A percentile compares a stretch with the other conserved stretches of the same genome.
Conservation (phyloP, 1,140 invertebrate genomes). For the Brachionus asplanchnoidis region DNA sequence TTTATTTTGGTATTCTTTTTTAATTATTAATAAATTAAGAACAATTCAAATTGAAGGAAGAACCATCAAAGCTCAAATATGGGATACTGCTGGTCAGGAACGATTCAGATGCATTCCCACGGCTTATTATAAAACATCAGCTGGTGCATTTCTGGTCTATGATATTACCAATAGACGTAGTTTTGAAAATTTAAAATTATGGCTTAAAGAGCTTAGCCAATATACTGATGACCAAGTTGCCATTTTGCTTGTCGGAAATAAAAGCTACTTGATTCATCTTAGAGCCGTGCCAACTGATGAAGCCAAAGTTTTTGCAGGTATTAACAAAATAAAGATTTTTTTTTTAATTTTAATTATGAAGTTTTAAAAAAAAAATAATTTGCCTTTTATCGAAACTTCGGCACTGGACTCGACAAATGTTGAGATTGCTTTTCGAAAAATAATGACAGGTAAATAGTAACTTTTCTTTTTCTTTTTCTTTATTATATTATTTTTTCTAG, state of each 20-base stretch:
- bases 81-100: slow-evolving; percentile 91
- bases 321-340: slow-evolving; percentile 10
- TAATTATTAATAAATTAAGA: slow-evolving; percentile 42
- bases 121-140: slow-evolving; percentile 89
- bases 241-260: slow-evolving; percentile 81
- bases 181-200: slow-evolving; percentile 95
- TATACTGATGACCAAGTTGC: slow-evolving; percentile 97
- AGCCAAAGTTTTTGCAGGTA: slow-evolving; percentile 39
- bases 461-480: no score
- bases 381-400: slow-evolving; percentile 98
- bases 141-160: slow-evolving; percentile 82
- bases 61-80: slow-evolving; percentile 94
- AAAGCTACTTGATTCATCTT: slow-evolving; percentile 41
- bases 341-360: neutral
- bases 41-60: slow-evolving; percentile 77
- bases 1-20: slow-evolving; percentile 51
- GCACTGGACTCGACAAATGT: slow-evolving; percentile 99
- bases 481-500: neutral
- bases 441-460: slow-evolving; percentile 64
- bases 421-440: slow-evolving; percentile 99
- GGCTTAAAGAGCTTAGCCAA: slow-evolving; percentile 97
- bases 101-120: slow-evolving; percentile 81
- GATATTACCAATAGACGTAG: slow-evolving; percentile 92
- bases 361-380: slow-evolving; percentile 66
- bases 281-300: slow-evolving; percentile 40